Evolutionary conservation across 2,888 invertebrate species (phyloP), one percentile per base, ranked within the genome.

Genomic region (Drosophila multiciliata): DNA sequence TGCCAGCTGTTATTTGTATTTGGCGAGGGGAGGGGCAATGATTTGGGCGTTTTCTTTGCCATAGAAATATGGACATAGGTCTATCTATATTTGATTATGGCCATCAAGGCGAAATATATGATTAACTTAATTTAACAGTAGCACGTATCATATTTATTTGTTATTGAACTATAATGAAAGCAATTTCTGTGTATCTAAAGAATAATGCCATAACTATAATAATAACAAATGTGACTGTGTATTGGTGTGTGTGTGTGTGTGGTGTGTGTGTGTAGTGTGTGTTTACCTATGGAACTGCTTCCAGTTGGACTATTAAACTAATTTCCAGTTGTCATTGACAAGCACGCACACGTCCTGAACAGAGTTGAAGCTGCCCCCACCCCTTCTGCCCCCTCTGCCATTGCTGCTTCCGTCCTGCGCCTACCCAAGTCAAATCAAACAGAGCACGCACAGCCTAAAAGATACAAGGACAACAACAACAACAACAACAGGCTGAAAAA

Each of bases 311-410:
- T 86, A 90, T 86, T 90, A 86, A 86, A 86, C 85, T 90, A 86
- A 86, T 86, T 90, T 86, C 89, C 78, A 86, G 90, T 90, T 90
- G 89, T 88, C 85, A 90, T 70, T 80, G 85, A 68, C 78, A 80
- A 83, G 85, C 85, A 86, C 85, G 85, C 90, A 86, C 85, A 75
- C 61, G 60, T 75, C 55, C 66, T 61, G 53, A 29, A 12, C 61
- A 20, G 55, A 35, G 35, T 53, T 38, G 57, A 57, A 15, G 35
- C 32, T 17, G 33, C 40, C 55, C 5, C 5, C 6, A n/a, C 6
- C 29, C 50, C 40, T 8, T 7, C 23, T 20, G 17, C 23, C n/a
- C 29, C 29, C 6, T 29, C 29, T 29, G 5, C 4, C 26, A 5
- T 0, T 26, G 5, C 29, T 29, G 29, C 5, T 29, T 29, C 29